Evolutionary conservation across 2,888 invertebrate species (phyloP), one percentile per base, ranked within the genome.

Genomic region (Anthophora plumipes): DNA sequence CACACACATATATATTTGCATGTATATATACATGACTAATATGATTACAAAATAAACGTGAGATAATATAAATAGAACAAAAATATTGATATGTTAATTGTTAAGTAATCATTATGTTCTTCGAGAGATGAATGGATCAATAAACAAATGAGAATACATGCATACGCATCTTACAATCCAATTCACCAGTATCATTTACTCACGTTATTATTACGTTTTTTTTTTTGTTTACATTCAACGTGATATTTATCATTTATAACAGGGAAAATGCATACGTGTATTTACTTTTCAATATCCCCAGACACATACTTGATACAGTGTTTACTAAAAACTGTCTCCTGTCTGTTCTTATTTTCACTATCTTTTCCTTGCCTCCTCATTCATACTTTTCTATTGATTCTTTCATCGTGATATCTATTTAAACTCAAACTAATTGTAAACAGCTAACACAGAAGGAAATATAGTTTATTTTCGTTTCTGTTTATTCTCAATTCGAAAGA

Each of bases 401-500:
- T 9, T n/a, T 6, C 6, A n/a, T 17, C 25, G 17, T 5, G 31
- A 57, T 17, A 17, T 11, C 11, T 31, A 31, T 31, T 31, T 17
- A 31, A 57, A 31, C 4, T 59, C 31, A 31, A 57, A 31, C 4
- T 59, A 37, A 14, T 14, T 39, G 20, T 8, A 14, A 59, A 12
- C 4, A n/a, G 8, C 12, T 57, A 11, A 37, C 2, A n/a, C 17
- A 39, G 20, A 39, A 59, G 6, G 31, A 31, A n/a, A 20, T 59
- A 39, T 59, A 41, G 39, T 39, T 59, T 31, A 25, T 25, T 43
- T 9, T 85, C 81, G 80, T 86, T 82, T 86, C 89, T 92, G 92
- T 92, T 93, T 93, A 93, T 92, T 93, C 91, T 93, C 92, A 92
- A 93, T 91, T 88, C 91, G 90, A 92, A 93, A 93, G 93, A 93